A percentile compares a stretch with the other conserved stretches of the same genome.
phyloP scores from a whole-genome alignment of 2,113 vertebrate species.

The Apus apus region DNA sequence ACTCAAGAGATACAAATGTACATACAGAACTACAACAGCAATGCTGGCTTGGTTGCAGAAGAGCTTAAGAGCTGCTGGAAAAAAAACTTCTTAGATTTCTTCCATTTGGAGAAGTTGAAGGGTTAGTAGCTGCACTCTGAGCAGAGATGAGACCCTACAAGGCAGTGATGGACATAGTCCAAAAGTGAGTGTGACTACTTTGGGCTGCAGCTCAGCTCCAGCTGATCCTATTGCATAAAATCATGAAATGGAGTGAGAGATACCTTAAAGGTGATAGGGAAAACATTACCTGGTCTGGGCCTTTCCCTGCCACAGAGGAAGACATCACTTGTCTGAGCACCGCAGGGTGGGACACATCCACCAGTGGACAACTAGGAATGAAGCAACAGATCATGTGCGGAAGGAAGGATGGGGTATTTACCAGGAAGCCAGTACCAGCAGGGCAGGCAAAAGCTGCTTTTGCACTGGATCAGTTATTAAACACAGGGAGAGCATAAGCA shows the following conservation, averaged over 20 bases:
- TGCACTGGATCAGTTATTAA: background rate
- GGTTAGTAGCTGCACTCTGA: background rate
- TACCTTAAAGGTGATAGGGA: too few species aligned
- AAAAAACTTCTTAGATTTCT: background rate
- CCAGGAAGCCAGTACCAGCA: background rate
- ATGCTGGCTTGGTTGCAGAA: background rate
- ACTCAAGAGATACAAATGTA: background rate
- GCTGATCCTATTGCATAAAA: too few species aligned
- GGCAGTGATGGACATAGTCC: background rate
- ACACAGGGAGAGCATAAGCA: accelerated
- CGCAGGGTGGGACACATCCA: background rate
- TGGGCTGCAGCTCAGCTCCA: too few species aligned
- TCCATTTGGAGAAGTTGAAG: background rate
- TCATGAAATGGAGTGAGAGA: background rate
- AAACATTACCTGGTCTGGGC: background rate
- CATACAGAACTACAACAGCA: background rate
- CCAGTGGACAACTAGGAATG: background rate
- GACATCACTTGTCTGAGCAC: background rate
- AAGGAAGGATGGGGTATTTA: background rate
- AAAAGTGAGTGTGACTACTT: background rate
- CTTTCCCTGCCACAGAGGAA: background rate
- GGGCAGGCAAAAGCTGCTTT: background rate
- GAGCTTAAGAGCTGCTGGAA: background rate
- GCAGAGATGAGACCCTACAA: background rate
- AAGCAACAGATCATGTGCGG: background rate